Conservation (phyloP, 2,113 vertebrate species). For the Poecile atricapillus region DNA sequence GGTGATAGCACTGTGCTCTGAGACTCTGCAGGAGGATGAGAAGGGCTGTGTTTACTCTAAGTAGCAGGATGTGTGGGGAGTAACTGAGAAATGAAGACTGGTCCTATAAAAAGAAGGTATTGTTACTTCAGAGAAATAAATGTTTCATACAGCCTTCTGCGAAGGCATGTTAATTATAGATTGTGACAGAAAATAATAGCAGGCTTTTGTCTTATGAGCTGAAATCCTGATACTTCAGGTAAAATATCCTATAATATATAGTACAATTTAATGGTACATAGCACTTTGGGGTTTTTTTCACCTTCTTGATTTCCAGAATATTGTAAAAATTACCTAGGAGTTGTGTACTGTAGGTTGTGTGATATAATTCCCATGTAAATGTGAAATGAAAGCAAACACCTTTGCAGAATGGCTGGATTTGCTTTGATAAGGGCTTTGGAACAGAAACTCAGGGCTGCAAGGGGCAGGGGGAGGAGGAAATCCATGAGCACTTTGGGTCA, state of each 20-base stretch:
- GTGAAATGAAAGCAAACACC: slow-evolving; percentile 31
- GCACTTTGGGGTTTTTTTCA: accelerated
- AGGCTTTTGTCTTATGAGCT: not conserved
- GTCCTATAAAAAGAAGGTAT: slow-evolving; percentile 15
- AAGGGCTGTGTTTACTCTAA: not conserved
- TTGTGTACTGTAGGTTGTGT: not conserved
- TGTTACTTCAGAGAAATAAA: not conserved
- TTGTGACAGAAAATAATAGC: not conserved
- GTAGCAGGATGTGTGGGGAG: slow-evolving; percentile 4
- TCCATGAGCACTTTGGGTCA: not conserved
- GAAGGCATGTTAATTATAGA: not conserved
- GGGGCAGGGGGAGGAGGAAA: not conserved
- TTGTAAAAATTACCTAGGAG: not conserved
- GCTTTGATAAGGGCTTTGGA: slow-evolving; percentile 7
- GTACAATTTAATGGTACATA: not conserved
- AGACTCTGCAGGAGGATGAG: not conserved
- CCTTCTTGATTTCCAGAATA: not conserved
- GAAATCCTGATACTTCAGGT: not conserved
- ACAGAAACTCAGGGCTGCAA: not conserved
- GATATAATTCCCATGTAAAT: slow-evolving; percentile 9
- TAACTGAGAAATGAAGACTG: not conserved
- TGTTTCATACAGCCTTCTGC: not conserved
- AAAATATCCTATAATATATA: not conserved
- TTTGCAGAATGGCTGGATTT: not conserved
- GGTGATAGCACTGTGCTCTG: not conserved